These are phyloP conservation scores for Xerus inauris DNA, from an alignment of 2,113 vertebrate genomes.

Conservation along the genomic window DNA sequence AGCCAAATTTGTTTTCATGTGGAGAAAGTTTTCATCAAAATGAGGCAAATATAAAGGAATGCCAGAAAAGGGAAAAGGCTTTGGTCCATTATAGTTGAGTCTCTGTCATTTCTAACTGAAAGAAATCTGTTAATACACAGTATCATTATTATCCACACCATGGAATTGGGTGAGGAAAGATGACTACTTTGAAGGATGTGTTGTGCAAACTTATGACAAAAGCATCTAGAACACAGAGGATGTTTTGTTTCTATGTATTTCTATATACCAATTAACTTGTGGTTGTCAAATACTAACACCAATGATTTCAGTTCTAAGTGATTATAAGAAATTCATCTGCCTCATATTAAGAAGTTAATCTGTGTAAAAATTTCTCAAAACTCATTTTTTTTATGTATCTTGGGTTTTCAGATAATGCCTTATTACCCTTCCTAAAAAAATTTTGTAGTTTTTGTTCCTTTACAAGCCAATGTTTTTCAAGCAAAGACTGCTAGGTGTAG, in stretches of 20 bases:
- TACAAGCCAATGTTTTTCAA: conserved; percentile 9
- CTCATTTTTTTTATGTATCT: background rate
- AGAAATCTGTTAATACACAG: background rate
- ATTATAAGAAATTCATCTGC: background rate
- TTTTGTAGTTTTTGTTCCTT: background rate
- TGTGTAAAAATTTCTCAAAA: background rate
- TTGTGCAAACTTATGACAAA: background rate
- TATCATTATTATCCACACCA: background rate
- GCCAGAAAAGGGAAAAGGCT: background rate
- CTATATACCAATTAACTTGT: background rate
- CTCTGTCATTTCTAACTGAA: background rate
- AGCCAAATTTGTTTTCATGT: background rate
- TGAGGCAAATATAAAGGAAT: background rate
- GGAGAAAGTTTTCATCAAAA: conserved; percentile 5
- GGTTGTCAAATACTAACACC: background rate
- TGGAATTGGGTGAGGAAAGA: background rate
- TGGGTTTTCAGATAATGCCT: background rate
- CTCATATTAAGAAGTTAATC: background rate
- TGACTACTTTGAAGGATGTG: background rate
- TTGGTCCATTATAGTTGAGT: background rate
- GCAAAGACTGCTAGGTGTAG: conserved; percentile 23
- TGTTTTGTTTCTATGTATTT: background rate
- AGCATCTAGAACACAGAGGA: background rate
- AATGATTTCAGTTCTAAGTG: background rate
- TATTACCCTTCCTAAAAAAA: conserved; percentile 27